Evolutionary conservation across 2,113 vertebrate genomes (phyloP), one percentile per base, ranked within the genome.

Genomic region (Macrotus californicus): DNA sequence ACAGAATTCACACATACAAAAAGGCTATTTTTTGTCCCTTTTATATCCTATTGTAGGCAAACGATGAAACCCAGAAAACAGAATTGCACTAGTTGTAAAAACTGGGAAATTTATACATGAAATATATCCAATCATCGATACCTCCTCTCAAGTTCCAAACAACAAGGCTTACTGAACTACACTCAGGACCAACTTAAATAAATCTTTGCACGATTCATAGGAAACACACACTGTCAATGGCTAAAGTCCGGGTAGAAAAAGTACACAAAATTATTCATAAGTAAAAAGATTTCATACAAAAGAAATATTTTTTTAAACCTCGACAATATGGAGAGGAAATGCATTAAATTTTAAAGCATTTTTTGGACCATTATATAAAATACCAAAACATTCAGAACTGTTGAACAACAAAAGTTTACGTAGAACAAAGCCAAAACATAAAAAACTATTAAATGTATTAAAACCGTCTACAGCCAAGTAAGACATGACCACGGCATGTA

Each of bases 1-100:
- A 98, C 97, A 97, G 93, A 97, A 97, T 97, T 98, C 98, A 98
- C 96, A 98, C 96, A 97, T 98, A 98, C 93, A 96, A 97, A 98
- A 95, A 98, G 91, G 73, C 79, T 94, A 96, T 91, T 98, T 98
- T 97, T 98, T 97, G 92, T 90, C 87, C 97, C 94, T 97, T 92
- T 96, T 94, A 96, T 95, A 98, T 96, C 98, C 98, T 91, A 97
- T 97, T 97, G 98, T 98, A 97, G 94, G 96, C 82, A 97, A 95
- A 97, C 88, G 87, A 79, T 31, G 61, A 97, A 95, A 72, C 41
- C 59, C 97, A 97, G 93, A 97, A 95, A 97, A 92, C 0, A 97
- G 97, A 95, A 97, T 92, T 73, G 61, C 24, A 87, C 69, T 96
- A 93, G 84, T 86, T 95, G 86, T 94, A 95, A 88, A 97, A 92